A percentile compares a stretch with the other conserved stretches of the same genome.
Evolutionary conservation across 2,113 vertebrate genomes (phyloP).

Genomic region (Eretmochelys imbricata): DNA sequence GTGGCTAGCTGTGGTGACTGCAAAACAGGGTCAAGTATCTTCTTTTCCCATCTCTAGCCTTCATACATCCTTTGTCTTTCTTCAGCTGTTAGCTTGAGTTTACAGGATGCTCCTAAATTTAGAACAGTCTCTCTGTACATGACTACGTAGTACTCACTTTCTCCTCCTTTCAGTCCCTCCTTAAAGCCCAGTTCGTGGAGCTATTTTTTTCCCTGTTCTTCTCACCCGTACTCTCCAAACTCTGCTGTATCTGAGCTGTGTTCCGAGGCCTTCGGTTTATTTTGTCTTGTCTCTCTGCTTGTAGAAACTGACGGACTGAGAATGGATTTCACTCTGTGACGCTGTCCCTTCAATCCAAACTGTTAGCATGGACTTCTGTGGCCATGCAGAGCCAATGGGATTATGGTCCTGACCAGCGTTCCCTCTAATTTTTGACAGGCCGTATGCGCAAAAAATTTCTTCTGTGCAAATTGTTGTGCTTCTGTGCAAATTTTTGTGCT

Average conservation of each 20-base stretch:
- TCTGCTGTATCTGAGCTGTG: rapidly evolving
- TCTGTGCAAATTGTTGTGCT: too few species aligned
- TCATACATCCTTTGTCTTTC: background rate
- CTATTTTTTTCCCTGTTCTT: background rate
- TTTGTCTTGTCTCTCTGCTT: background rate
- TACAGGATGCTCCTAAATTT: background rate
- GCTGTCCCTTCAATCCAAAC: background rate
- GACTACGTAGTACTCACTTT: background rate
- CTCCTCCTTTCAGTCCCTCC: background rate
- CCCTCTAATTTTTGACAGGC: too few species aligned
- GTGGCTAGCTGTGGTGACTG: background rate
- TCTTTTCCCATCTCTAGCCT: background rate
- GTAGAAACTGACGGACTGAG: background rate
- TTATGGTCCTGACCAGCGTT: background rate
- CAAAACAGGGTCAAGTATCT: background rate
- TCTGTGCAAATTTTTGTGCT: too few species aligned
- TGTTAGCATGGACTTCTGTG: background rate
- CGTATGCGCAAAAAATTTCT: too few species aligned
- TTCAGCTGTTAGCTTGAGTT: background rate
- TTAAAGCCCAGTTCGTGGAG: background rate
- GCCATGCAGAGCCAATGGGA: background rate
- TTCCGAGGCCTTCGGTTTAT: background rate
- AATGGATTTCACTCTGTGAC: background rate
- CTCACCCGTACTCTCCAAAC: background rate
- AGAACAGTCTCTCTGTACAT: background rate